Evolutionary conservation across 1,140 invertebrate species (phyloP), one percentile per base, ranked within the genome.

Genomic region (Drosophila miranda): DNA sequence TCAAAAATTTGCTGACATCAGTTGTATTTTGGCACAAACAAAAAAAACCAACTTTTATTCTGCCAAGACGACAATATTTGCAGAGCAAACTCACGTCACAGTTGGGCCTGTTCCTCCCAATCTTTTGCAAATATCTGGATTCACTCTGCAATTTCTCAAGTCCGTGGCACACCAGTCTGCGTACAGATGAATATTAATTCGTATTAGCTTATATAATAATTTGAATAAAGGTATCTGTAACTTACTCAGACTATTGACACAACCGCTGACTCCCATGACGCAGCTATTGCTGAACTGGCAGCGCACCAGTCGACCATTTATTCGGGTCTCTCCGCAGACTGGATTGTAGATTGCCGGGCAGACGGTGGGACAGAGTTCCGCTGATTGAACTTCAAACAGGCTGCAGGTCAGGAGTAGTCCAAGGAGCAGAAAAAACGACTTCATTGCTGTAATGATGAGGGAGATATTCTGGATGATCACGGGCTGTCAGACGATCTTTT

Each of bases 231-330:
- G 3, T 16, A 23, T 34, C 2, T 6, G 4, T 8, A 34, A 62
- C 75, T 55, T 43, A 78, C 75, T 62, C 14, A 78, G 45, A 1
- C 23, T 13, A 3, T 51, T 14, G 0, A 0, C 30, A 23, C 75
- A 78, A 9, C 21, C 28, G 6, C 41, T 75, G 6, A 41, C 16
- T 3, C 44, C 44, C 61, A 67, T 50, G 4, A 1, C 0, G 6
- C 72, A 75, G 11, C 38, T 8, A 11, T 75, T 75, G 26, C 53
- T 2, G 6, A 75, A 75, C 3, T 55, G 8, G 6, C 70, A 75
- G 7, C 21, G 45, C 26, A 75, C 42, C 3, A 23, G 2, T 38
- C 46, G 3, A 4, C 45, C 61, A 1, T 28, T 13, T 13, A 51
- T 13, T 14, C 7, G 2, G 11, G 54, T 21, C 42, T 67, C 9